Evolutionary conservation across 1,140 invertebrate species (phyloP), one percentile per base, ranked within the genome.

Genomic region (Hetaerina americana): DNA sequence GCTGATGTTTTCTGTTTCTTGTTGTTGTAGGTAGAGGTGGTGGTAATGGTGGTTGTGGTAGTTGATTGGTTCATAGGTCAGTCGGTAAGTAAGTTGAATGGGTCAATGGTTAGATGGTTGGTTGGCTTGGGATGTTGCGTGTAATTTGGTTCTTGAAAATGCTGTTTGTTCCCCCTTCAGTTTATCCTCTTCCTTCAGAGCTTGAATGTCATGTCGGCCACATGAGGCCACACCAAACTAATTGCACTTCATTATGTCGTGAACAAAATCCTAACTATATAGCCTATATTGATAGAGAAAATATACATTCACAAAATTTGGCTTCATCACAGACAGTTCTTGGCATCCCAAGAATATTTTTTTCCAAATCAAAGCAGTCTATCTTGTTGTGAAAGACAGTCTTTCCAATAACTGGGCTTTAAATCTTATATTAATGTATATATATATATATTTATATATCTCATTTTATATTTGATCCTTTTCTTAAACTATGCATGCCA

Each of bases 341-440:
- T 57, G 40, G 40, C 40, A 57, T 57, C 40, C 40, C 40, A 57
- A 57, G 40, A 57, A 57, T 57, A 57, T 57, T 57, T 57, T 40
- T 57, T 57, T 57, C 40, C 40, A 57, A 57, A 57, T 57, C 40
- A 57, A 57, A 57, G 40, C 40, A 57, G 40, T 57, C 40, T 57
- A 57, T 57, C 40, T 57, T 57, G 40, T 57, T 57, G 40, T 57
- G 40, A 57, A 57, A 57, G 40, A 57, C 40, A 57, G 40, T 57
- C 40, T 57, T 57, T 57, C 40, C 40, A 57, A 57, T 57, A 57
- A 57, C 40, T 57, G 40, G 40, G 40, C 40, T 57, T 57, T 57
- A 57, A 57, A 57, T 57, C 40, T 57, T 57, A 57, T 57, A 57
- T 57, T 57, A 57, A 57, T 57, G 40, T 57, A 57, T 57, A n/a